Evolutionary conservation across 2,113 vertebrate genomes (phyloP).

Genomic region (Dascyllus trimaculatus): DNA sequence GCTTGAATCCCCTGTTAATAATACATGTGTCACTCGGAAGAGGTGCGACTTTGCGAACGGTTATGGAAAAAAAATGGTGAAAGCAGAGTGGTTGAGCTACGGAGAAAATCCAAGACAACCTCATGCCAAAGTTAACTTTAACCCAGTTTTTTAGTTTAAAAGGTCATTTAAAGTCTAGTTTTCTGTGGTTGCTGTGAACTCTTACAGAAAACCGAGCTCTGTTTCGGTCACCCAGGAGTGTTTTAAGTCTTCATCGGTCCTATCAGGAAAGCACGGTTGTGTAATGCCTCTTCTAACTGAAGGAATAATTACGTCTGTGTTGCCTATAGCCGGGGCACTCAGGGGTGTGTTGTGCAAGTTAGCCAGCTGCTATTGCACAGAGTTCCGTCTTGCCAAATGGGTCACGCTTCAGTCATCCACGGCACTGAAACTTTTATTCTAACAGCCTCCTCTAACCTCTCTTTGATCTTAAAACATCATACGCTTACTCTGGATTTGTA

Average conservation of each 20-base stretch:
- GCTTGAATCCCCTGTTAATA: conserved; percentile 69
- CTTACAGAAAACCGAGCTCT: conserved; percentile 20
- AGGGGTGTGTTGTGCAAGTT: conserved; percentile 45
- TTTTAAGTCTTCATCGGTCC: conserved; percentile 17
- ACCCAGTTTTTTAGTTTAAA: conserved; percentile 51
- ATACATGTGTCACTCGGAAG: conserved; percentile 70
- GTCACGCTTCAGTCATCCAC: conserved; percentile 51
- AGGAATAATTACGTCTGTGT: conserved; percentile 62
- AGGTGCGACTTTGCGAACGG: conserved; percentile 57
- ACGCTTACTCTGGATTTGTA: conserved; percentile 33
- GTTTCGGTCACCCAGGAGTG: conserved; percentile 38
- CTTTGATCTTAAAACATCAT: conserved; percentile 44
- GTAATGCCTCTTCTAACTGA: conserved; percentile 65
- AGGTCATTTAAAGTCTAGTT: conserved; percentile 50
- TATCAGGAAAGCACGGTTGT: conserved; percentile 46
- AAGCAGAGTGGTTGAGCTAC: conserved; percentile 38
- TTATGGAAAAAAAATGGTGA: conserved; percentile 19
- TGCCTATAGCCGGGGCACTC: conserved; percentile 42
- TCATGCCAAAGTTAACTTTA: conserved; percentile 32
- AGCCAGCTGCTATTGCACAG: conserved; percentile 47
- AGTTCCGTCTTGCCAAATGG: conserved; percentile 50
- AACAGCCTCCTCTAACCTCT: neutral
- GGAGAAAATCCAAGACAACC: conserved; percentile 12
- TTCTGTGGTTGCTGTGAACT: conserved; percentile 24
- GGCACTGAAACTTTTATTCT: conserved; percentile 1